Evolutionary conservation across 1,140 invertebrate species (phyloP).

Genomic region (Leptinotarsa lineolata): DNA sequence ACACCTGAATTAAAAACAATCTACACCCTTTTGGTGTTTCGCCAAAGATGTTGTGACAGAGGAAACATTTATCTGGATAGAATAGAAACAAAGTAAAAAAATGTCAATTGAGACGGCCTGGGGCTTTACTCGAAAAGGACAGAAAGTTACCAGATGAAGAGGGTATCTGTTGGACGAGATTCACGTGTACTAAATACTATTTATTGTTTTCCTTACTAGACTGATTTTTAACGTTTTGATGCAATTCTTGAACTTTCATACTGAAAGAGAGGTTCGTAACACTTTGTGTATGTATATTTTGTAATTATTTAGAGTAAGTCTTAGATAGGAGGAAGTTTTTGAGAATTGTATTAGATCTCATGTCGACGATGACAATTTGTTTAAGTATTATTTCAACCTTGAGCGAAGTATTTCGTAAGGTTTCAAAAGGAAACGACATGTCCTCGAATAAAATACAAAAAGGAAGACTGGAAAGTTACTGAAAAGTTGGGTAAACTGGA

Average conservation of each 20-base stretch:
- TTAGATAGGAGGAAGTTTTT: slow-evolving; percentile 25
- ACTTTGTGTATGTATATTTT: slow-evolving; percentile 41
- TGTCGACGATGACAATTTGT: slow-evolving; percentile 28
- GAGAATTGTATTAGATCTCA: slow-evolving; percentile 42
- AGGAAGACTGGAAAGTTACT: too few relatives aligned
- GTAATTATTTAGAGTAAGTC: slow-evolving; percentile 31
- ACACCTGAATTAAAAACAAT: too few relatives aligned
- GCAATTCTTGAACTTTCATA: slow-evolving; percentile 26
- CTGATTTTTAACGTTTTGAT: slow-evolving; percentile 37
- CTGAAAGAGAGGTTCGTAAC: slow-evolving; percentile 16
- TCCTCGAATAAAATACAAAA: too few relatives aligned
- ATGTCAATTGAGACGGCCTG: too few relatives aligned
- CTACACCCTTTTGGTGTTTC: too few relatives aligned
- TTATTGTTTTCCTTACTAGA: slow-evolving; percentile 31
- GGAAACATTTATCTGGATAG: not conserved
- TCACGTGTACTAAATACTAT: slow-evolving; percentile 25
- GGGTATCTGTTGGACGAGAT: slow-evolving; percentile 19
- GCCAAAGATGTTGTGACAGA: too few relatives aligned
- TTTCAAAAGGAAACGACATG: too few relatives aligned
- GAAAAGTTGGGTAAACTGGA: too few relatives aligned
- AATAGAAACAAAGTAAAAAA: not conserved
- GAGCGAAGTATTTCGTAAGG: too few relatives aligned
- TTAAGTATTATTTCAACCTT: slow-evolving; percentile 43
- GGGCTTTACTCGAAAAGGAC: too few relatives aligned
- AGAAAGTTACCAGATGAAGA: not conserved